These are phyloP conservation scores for Cheilosia vernalis DNA, from an alignment of 2,888 invertebrate species.

Conservation along the genomic window DNA sequence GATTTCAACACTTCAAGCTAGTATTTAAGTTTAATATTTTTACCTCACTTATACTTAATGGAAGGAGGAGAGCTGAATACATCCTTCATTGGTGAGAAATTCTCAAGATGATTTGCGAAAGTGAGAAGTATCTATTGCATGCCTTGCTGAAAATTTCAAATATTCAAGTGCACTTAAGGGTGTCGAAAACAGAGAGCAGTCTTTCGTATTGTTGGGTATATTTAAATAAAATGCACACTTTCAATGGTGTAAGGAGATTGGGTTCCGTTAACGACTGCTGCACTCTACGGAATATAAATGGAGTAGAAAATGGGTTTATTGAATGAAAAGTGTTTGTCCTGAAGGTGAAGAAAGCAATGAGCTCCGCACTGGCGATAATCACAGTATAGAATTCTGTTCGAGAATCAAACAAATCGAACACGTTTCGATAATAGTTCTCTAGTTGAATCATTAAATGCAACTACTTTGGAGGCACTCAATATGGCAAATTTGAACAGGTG, in stretches of 20 bases:
- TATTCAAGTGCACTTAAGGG: constrained; percentile 15
- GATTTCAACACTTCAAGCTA: not conserved
- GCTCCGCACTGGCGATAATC: constrained; percentile 2
- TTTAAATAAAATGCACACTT: constrained; percentile 41
- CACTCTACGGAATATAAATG: constrained; percentile 34
- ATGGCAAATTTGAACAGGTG: not conserved
- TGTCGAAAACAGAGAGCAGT: constrained; percentile 13
- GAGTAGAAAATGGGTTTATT: constrained; percentile 35
- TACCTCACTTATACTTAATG: not conserved
- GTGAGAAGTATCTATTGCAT: not conserved
- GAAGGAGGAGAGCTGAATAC: constrained; percentile 15
- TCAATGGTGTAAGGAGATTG: not conserved
- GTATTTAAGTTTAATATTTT: not conserved
- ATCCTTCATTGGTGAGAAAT: not conserved
- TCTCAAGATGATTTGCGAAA: constrained; percentile 1
- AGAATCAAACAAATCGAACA: constrained; percentile 15
- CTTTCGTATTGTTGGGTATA: constrained; percentile 11
- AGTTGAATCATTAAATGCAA: constrained; percentile 7
- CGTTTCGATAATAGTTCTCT: constrained; percentile 28
- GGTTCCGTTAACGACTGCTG: constrained; percentile 4
- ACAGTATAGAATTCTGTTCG: not conserved
- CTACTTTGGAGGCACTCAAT: constrained; percentile 1
- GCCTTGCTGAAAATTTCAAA: not conserved
- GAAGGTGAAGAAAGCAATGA: constrained; percentile 20
- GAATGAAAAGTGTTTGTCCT: constrained; percentile 34